Conservation (phyloP, 2,797 vertebrate species). For the Brotula barbata region DNA sequence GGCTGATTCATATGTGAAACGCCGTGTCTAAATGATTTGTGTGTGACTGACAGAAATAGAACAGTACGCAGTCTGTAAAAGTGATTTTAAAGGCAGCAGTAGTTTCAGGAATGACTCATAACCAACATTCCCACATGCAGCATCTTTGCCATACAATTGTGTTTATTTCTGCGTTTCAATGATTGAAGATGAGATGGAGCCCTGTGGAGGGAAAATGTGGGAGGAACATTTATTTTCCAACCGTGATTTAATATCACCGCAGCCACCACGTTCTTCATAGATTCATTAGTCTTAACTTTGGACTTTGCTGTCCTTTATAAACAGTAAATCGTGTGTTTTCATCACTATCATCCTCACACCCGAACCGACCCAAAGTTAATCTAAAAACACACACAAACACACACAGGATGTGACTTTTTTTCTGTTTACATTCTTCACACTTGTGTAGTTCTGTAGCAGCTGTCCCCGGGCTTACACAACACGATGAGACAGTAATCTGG, state of each 20-base stretch:
- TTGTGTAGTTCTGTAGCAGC: neutral
- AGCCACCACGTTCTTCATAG: too few relatives aligned
- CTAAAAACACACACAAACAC: conserved; percentile 8
- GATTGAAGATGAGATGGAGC: conserved; percentile 19
- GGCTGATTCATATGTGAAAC: neutral
- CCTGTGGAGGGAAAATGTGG: conserved; percentile 37
- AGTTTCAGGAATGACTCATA: conserved; percentile 35
- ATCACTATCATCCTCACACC: neutral
- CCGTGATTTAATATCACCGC: too few relatives aligned
- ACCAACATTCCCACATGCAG: conserved; percentile 32
- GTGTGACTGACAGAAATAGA: conserved; percentile 8
- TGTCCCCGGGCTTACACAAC: conserved; percentile 6
- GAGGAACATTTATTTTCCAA: conserved; percentile 27
- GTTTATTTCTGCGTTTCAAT: conserved; percentile 39
- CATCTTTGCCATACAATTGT: conserved; percentile 22
- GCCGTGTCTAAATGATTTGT: conserved; percentile 16
- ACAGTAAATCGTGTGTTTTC: too few relatives aligned
- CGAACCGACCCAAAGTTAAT: neutral
- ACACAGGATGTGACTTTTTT: conserved; percentile 3
- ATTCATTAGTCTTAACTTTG: too few relatives aligned
- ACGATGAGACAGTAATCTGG: conserved; percentile 30
- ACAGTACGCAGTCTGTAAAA: conserved; percentile 22
- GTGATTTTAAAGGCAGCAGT: conserved; percentile 26
- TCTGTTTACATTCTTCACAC: conserved; percentile 2
- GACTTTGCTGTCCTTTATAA: too few relatives aligned